phyloP scores from a whole-genome alignment of 2,797 vertebrate genomes.

The Onychomys arenicola region DNA sequence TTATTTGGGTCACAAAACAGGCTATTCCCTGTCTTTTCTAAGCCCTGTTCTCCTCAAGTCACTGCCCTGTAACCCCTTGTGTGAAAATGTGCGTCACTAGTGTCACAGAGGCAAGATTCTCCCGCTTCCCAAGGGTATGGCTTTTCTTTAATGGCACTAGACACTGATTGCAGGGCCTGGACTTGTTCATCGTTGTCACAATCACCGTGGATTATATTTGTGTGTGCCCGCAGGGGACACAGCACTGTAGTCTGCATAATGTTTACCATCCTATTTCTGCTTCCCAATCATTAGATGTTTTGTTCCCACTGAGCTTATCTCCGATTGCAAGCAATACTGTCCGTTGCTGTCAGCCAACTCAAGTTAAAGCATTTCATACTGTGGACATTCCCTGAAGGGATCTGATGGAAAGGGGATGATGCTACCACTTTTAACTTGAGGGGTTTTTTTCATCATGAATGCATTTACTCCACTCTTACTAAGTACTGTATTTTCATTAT shows the following conservation, averaged over 20 bases:
- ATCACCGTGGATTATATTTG: constrained; percentile 55
- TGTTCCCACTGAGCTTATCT: constrained; percentile 44
- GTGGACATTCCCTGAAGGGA: constrained; percentile 19
- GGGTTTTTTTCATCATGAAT: neutral
- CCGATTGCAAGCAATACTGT: constrained; percentile 3
- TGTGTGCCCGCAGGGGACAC: neutral
- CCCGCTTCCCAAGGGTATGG: neutral
- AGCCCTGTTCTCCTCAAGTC: neutral
- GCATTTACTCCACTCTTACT: neutral
- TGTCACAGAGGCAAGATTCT: neutral
- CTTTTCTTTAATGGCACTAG: constrained; percentile 61
- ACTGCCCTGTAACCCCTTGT: neutral
- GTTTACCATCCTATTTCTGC: constrained; percentile 64
- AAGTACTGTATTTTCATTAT: neutral
- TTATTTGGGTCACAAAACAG: constrained; percentile 64
- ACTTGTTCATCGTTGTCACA: constrained; percentile 55
- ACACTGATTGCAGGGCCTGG: constrained; percentile 49
- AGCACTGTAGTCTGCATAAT: constrained; percentile 34
- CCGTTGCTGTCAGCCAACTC: neutral
- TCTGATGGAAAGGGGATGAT: constrained; percentile 8
- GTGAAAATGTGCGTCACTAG: neutral
- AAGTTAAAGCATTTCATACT: neutral
- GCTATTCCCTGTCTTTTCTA: constrained; percentile 14
- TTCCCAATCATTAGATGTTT: constrained; percentile 14
- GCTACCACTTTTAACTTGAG: neutral